phyloP scores from a whole-genome alignment of 2,113 vertebrate genomes.

The Malurus alboscapulatus region DNA sequence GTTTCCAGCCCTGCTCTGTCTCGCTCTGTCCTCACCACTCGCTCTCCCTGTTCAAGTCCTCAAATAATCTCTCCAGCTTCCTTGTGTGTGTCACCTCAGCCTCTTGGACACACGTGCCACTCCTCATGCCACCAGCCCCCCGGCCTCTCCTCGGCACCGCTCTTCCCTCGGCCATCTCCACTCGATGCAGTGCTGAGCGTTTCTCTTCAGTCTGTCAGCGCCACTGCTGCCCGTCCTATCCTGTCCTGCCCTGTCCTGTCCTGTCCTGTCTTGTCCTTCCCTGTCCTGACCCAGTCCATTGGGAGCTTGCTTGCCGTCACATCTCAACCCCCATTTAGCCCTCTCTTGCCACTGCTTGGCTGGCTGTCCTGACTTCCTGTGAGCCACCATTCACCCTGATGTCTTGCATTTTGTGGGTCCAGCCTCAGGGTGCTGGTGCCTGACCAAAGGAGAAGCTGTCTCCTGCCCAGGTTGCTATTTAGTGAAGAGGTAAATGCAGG shows the following conservation, averaged over 20 bases:
- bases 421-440: neutral
- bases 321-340: neutral
- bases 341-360: rapidly evolving
- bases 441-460: neutral
- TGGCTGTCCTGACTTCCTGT: neutral
- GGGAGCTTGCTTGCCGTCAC: rapidly evolving
- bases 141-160: rapidly evolving
- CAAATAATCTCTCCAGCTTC: neutral
- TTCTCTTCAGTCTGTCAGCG: neutral
- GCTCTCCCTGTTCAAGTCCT: neutral
- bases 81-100: neutral
- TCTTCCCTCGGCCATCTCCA: rapidly evolving
- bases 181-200: rapidly evolving
- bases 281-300: too few species aligned
- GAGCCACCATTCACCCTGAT: neutral
- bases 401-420: rapidly evolving
- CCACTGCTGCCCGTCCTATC: rapidly evolving
- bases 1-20: neutral
- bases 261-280: too few species aligned
- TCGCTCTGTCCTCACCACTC: neutral
- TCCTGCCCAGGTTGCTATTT: neutral
- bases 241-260: too few species aligned
- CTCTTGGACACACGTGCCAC: neutral
- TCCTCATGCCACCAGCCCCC: neutral
- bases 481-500: neutral